These are phyloP conservation scores for Dolichopus griseipennis DNA, from an alignment of 2,888 invertebrate species.

Conservation along the genomic window DNA sequence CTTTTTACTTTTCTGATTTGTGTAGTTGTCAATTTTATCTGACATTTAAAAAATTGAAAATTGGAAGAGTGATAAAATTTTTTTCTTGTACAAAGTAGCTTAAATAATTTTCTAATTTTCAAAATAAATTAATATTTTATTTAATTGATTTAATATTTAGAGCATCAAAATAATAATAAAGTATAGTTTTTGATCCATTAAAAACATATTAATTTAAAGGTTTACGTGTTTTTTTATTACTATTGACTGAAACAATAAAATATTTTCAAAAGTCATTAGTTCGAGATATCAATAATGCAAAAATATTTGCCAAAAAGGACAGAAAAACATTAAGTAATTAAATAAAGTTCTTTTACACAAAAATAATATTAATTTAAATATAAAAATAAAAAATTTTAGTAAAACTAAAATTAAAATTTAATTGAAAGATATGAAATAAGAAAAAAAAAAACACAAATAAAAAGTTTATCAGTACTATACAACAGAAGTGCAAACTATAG, in stretches of 20 bases:
- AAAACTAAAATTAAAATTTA: no score
- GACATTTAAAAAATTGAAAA: neutral
- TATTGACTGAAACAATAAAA: neutral
- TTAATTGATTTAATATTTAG: neutral
- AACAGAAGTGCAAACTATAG: no score
- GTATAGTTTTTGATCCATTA: no score
- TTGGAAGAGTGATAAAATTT: neutral
- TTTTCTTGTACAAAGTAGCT: neutral
- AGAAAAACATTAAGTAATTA: no score
- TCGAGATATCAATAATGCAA: neutral
- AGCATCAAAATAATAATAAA: neutral
- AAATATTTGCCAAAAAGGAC: no score
- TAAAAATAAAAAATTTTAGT: no score
- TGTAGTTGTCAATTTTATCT: neutral
- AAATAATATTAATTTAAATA: no score
- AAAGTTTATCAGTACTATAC: no score
- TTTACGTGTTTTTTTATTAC: neutral
- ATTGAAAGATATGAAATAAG: no score
- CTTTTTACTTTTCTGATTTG: slow-evolving; percentile 7
- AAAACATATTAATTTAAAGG: no score
- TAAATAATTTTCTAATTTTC: neutral
- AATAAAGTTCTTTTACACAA: no score
- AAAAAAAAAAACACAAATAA: no score
- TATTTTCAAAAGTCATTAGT: neutral
- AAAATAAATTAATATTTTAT: neutral